These are phyloP conservation scores for Streblospio benedicti DNA, from an alignment of 1,140 invertebrate genomes.

Conservation along the genomic window DNA sequence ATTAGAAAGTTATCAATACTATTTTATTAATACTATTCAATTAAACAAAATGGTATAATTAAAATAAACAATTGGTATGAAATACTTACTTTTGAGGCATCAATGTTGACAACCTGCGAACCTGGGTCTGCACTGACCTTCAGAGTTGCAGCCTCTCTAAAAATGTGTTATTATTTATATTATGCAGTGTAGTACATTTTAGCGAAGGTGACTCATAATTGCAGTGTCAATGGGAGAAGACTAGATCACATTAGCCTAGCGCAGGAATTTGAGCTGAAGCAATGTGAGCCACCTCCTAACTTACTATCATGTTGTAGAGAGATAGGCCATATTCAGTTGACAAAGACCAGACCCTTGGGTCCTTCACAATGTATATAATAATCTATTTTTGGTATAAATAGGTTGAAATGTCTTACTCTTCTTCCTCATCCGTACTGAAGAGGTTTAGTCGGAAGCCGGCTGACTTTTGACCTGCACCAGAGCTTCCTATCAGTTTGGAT, in stretches of 20 bases:
- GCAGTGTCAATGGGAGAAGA: no score
- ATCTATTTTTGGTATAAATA: no score
- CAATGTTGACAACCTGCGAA: slow-evolving; percentile 39
- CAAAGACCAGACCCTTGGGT: no score
- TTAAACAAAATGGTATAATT: background rate
- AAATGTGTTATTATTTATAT: background rate
- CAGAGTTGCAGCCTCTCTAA: slow-evolving; percentile 33
- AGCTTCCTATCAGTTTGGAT: slow-evolving; percentile 39
- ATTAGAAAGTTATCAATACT: no score
- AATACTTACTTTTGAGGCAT: slow-evolving; percentile 35
- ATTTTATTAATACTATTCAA: no score
- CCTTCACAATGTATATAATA: no score
- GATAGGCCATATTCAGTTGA: no score
- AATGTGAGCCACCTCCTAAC: no score
- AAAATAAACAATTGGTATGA: slow-evolving; percentile 5
- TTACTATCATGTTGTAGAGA: no score
- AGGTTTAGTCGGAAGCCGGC: slow-evolving; percentile 41
- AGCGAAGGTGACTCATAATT: no score
- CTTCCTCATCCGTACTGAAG: slow-evolving; percentile 43
- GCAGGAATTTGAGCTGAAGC: no score
- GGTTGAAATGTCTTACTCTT: slow-evolving; percentile 33
- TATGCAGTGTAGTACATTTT: background rate
- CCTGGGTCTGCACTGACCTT: slow-evolving; percentile 28
- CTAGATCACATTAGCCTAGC: no score
- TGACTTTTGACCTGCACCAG: slow-evolving; percentile 18